Evolutionary conservation across 2,113 vertebrate species (phyloP).

Genomic region (Trichomycterus rosablanca): DNA sequence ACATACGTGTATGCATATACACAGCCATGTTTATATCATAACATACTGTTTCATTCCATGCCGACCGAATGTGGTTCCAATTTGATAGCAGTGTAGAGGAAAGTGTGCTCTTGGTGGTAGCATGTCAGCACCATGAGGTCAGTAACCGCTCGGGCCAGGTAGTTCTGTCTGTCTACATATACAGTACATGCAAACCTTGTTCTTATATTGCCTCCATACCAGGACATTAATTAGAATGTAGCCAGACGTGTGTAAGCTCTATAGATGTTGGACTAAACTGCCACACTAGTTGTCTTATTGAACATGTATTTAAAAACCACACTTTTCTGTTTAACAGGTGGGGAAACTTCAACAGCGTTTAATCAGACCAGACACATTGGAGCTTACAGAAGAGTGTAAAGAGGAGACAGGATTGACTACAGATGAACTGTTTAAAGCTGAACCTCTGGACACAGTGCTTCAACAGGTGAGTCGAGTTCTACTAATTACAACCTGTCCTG

Average conservation of each 20-base stretch:
- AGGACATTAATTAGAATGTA: no score
- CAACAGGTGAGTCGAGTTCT: slow-evolving; percentile 78
- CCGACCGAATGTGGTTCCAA: no score
- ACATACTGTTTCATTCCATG: no score
- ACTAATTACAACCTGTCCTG: not conserved
- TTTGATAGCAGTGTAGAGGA: slow-evolving; percentile 1
- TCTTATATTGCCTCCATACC: no score
- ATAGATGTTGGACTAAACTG: not conserved
- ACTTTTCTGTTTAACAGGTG: slow-evolving; percentile 69
- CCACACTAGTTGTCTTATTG: not conserved
- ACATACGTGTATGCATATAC: no score
- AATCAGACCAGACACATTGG: slow-evolving; percentile 84
- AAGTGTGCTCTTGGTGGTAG: slow-evolving; percentile 61
- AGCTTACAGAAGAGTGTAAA: slow-evolving; percentile 81
- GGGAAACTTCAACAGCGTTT: slow-evolving; percentile 85
- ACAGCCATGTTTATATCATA: not conserved
- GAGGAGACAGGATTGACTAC: slow-evolving; percentile 80
- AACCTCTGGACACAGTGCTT: slow-evolving; percentile 83
- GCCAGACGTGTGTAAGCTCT: not conserved
- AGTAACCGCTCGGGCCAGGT: slow-evolving; percentile 50
- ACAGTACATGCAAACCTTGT: slow-evolving; percentile 7
- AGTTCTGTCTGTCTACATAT: slow-evolving; percentile 51
- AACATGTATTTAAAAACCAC: slow-evolving; percentile 18
- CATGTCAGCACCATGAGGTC: slow-evolving; percentile 52
- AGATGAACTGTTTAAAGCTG: slow-evolving; percentile 79